phyloP scores from a whole-genome alignment of 2,888 invertebrate species.

The Rhogogaster chlorosoma region DNA sequence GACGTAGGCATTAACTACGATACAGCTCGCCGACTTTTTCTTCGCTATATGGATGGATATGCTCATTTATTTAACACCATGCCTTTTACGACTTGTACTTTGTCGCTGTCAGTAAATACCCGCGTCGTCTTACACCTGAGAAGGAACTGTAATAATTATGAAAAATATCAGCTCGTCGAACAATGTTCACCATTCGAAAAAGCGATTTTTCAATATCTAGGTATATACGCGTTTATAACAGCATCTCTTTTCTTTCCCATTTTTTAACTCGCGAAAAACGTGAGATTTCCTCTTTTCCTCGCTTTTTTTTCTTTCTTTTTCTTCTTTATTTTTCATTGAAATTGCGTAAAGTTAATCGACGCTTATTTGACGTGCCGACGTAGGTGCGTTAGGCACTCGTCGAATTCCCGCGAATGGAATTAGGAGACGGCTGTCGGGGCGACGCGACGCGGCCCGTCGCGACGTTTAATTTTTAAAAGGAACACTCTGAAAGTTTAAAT shows the following conservation, averaged over 20 bases:
- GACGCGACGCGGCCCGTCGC: neutral
- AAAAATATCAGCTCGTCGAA: neutral
- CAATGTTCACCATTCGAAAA: neutral
- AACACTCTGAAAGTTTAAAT: constrained; percentile 18
- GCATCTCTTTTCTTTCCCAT: neutral
- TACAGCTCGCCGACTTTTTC: neutral
- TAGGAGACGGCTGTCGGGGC: neutral
- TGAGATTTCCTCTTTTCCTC: neutral
- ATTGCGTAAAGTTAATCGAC: neutral
- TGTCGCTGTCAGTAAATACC: neutral
- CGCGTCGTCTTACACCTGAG: neutral
- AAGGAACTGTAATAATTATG: neutral
- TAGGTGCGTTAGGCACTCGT: neutral
- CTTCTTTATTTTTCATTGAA: neutral
- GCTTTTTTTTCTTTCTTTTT: neutral
- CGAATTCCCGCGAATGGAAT: neutral
- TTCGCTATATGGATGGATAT: neutral
- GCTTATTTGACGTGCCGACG: neutral
- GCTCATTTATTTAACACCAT: neutral
- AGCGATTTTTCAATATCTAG: neutral
- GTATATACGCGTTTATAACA: too few relatives aligned
- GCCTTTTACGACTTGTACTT: neutral
- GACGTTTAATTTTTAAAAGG: constrained; percentile 30
- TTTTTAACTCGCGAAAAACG: neutral
- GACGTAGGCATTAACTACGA: constrained; percentile 1